Base-by-base conservation (phyloP, 2,888 invertebrate species). In the Sinodicranocentrus sp. region DNA sequence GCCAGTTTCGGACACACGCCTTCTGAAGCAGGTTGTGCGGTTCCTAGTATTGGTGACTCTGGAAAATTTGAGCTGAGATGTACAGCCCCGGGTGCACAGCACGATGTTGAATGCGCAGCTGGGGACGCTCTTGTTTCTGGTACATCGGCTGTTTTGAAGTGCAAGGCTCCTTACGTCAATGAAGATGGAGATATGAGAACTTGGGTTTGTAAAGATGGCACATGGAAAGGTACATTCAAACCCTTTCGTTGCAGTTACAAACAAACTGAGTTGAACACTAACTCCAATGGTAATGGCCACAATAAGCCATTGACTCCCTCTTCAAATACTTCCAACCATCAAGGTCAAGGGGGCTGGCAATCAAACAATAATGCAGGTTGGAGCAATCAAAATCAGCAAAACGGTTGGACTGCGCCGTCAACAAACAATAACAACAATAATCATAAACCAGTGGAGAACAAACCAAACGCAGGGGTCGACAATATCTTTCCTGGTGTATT, bases 141-240 rank as follows among this genome's bases (percentile, higher is more conserved):
- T 1, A 77, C 77, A 0, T 25, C 59, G 5, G 73, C 57, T 8
- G 19, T 70, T 8, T 28, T 85, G 23, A 70, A 39, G 17, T 85
- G 85, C 43, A 85, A 54, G 26, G 57, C 77, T 2, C 85, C 85
- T 0, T 85, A 43, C 17, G 17, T 52, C 1, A 72, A 21, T 26
- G 57, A 59, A 39, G 39, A 43, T 1, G 78, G 78, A 2, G 61
- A 77, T 1, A 21, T 57, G 6, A 33, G 77, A 13, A 26, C 65
- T 17, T 85, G 85, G 85, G 44, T 43, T 10, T 85, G 85, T 28
- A 54, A 82, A 26, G 70, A 78, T 0, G 85, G 85, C 0, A 8
- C 8, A 13, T 85, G 85, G 85, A 68, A 63, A 26, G 85, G 85
- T 21, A 82, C 82, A 13, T 82, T 85, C n/a, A 77, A 77, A 65